Base-by-base conservation (phyloP, 2,888 invertebrate genomes). In the Thera britannica region DNA sequence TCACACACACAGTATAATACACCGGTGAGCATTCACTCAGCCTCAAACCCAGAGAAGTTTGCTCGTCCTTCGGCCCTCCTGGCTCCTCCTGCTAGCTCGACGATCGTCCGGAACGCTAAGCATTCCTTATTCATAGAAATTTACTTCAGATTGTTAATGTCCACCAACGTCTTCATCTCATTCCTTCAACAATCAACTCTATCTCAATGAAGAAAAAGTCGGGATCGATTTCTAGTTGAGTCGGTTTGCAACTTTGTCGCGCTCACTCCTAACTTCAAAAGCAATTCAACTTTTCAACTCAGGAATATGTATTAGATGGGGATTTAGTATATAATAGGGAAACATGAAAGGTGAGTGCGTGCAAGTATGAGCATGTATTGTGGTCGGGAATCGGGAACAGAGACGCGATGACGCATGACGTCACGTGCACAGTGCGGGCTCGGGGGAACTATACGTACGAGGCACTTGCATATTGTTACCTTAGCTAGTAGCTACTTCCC, bases 41-140 rank as follows among this genome's bases (percentile, higher is more conserved):
- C 23, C 23, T 23, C 23, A 23, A 23, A 23, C 0, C 23, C 23
- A 23, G 23, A 23, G 23, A 23, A 23, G 23, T 1, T 23, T 23
- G 23, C 23, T 23, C 23, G 23, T 23, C 23, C 23, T 23, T 23
- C 23, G 23, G 0, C 23, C 23, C 23, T 23, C 23, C 23, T 23
- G 1, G 23, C 23, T 23, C 23, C 23, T 23, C 23, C 23, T 23
- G 23, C 23, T 23, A 23, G 23, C 23, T 23, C 38, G 38, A 1
- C 38, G 59, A 46, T 55, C 59, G 38, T 38, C 38, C 38, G 54
- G 54, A 44, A 61, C 62, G 58, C 71, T 63, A 77, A 79, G 74
- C 77, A 78, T 78, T 81, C 81, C 77, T 79, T 83, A 83, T 83
- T 83, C 83, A 83, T 82, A 78, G 80, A 81, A 81, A 78, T 81